phyloP scores from a whole-genome alignment of 2,797 vertebrate genomes.

The Falco biarmicus region DNA sequence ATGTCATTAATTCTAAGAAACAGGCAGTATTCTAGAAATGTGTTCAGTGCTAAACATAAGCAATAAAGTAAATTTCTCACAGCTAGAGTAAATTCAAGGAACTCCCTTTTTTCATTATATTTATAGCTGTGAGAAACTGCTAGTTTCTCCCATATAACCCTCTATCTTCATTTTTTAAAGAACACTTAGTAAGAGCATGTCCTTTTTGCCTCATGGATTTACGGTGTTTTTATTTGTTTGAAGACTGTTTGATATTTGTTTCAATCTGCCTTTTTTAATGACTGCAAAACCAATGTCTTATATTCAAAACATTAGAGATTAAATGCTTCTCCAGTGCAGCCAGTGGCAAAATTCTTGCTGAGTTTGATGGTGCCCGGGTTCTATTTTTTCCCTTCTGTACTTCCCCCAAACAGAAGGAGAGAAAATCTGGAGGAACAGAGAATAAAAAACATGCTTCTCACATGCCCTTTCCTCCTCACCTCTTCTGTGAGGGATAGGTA shows the following conservation, averaged over 20 bases:
- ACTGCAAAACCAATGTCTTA: neutral
- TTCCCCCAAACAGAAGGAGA: neutral
- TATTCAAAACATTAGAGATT: neutral
- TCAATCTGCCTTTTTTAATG: neutral
- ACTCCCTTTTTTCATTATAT: neutral
- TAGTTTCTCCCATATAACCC: neutral
- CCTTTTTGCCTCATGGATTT: neutral
- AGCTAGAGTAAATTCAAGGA: neutral
- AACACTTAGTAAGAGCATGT: neutral
- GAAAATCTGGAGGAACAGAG: neutral
- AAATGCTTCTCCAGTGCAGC: neutral
- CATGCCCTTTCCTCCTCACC: neutral
- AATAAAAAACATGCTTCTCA: neutral
- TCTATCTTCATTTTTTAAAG: neutral
- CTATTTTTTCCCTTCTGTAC: neutral
- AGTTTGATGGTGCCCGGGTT: neutral
- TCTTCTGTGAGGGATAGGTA: neutral
- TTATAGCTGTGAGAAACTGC: neutral
- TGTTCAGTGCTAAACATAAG: neutral
- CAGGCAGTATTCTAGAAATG: neutral
- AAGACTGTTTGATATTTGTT: neutral
- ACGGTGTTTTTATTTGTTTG: neutral
- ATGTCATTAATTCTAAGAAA: neutral
- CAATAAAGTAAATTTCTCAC: neutral
- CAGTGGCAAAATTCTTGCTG: neutral